These are phyloP conservation scores for Onychostoma macrolepis DNA, from an alignment of 2,113 vertebrate species.

Conservation along the genomic window DNA sequence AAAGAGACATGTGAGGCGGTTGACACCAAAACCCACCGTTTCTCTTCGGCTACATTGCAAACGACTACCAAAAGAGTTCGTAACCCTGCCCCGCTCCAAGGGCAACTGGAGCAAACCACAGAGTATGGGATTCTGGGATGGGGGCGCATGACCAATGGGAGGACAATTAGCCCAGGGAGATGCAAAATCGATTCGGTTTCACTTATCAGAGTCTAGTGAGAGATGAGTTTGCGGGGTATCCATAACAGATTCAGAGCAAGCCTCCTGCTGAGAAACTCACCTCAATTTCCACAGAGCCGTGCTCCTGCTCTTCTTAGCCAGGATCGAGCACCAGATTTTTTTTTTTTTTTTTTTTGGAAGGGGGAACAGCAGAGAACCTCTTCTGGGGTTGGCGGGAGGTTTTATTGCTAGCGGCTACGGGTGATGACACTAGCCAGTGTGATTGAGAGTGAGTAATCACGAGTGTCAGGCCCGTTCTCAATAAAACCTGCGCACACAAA, in stretches of 20 bases:
- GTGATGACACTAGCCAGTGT: conserved; percentile 53
- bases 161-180: conserved; percentile 53
- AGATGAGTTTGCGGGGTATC: conserved; percentile 40
- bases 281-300: conserved; percentile 34
- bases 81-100: conserved; percentile 38
- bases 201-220: conserved; percentile 50
- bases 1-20: background rate
- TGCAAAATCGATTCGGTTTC: conserved; percentile 62
- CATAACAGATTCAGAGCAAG: conserved; percentile 40
- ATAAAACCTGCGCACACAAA: conserved; percentile 62
- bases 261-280: conserved; percentile 17
- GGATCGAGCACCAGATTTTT: background rate
- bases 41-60: conserved; percentile 15
- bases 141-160: conserved; percentile 32
- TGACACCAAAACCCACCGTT: background rate
- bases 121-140: conserved; percentile 29
- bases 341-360: conserved; percentile 24
- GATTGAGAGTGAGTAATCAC: conserved; percentile 64
- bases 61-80: conserved; percentile 15
- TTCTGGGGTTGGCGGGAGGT: conserved; percentile 48
- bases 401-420: conserved; percentile 59
- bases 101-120: conserved; percentile 46
- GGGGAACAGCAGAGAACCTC: conserved; percentile 25
- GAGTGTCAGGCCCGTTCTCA: conserved; percentile 59
- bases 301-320: conserved; percentile 11